Evolutionary conservation across 2,113 vertebrate genomes (phyloP), one percentile per base, ranked within the genome.

Genomic region (human (Homo sapiens)): DNA sequence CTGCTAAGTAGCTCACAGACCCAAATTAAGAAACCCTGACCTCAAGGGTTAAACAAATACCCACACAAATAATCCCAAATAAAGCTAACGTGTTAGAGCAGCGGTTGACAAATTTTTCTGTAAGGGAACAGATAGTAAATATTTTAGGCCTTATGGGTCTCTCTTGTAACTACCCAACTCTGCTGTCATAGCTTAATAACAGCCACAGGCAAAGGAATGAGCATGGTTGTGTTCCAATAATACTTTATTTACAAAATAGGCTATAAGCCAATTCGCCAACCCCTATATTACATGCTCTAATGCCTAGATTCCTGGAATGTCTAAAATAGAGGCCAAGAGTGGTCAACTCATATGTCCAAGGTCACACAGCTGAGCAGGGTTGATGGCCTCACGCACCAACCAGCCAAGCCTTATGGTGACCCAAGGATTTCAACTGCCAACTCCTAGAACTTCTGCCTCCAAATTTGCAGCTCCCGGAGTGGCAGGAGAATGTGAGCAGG

Each of bases 211-310:
- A 93, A 86, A 93, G 78, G 52, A 68, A 30, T 78, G 40, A 59
- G 3, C 25, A 22, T 50, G 27, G 61, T 30, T 89, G 35, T 61
- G 64, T 94, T 89, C 90, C 57, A 88, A 92, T 97, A 97, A 97
- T 96, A 94, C 92, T 96, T 95, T 95, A 97, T 90, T 87, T 96
- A 94, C 5, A 95, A 85, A 59, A 38, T 38, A 13, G 79, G 55
- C 79, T 82, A 30, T 9, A 6, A n/a, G 66, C 79, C 80, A 68
- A 32, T 93, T 90, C 93, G 40, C 79, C 75, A 89, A 18, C 22
- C 23, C 16, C 52, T 82, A 5, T 32, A 52, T 84, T 83, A 83
- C 18, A 90, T 64, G 57, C 76, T 90, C 84, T 89, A 52, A 64
- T 32, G 88, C 88, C 81, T 76, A 52, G 59, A 59, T 55, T 48